Conservation (phyloP, 2,888 invertebrate genomes). For the Palloptera scutellata region DNA sequence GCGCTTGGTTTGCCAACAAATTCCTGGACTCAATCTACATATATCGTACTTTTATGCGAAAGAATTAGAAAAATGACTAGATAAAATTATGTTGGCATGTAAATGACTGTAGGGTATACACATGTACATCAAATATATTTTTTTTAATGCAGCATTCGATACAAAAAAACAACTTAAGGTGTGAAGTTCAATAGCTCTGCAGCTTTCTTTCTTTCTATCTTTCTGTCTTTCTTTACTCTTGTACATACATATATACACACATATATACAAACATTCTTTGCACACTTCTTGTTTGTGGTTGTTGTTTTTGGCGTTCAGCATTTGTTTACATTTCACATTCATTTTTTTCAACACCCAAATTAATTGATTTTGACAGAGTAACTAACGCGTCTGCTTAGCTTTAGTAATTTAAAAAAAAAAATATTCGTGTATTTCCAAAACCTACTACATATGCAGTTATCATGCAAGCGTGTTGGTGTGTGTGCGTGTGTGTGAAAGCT, state of each 20-base stretch:
- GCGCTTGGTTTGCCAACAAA: too few species aligned
- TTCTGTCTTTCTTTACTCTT: slow-evolving; percentile 8
- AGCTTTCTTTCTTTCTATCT: neutral
- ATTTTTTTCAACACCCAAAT: slow-evolving; percentile 31
- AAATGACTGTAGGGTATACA: too few species aligned
- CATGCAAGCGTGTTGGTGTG: neutral
- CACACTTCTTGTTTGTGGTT: slow-evolving; percentile 1
- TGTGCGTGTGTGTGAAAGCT: neutral
- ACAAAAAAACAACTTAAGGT: neutral
- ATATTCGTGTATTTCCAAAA: slow-evolving; percentile 5
- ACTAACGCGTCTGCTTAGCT: slow-evolving; percentile 24
- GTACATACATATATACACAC: slow-evolving; percentile 1
- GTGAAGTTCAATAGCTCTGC: slow-evolving; percentile 13
- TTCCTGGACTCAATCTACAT: too few species aligned
- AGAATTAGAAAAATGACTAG: too few species aligned
- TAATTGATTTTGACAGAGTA: slow-evolving; percentile 34
- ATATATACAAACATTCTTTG: neutral
- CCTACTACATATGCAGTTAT: neutral
- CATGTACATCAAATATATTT: too few species aligned
- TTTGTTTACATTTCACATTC: slow-evolving; percentile 20
- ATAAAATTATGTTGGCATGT: too few species aligned
- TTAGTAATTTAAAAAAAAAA: slow-evolving; percentile 6
- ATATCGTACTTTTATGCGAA: too few species aligned
- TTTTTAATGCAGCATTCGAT: too few species aligned
- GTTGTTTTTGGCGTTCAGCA: slow-evolving; percentile 1